phyloP scores from a whole-genome alignment of 2,888 invertebrate genomes.

The Ophion slaviceki region DNA sequence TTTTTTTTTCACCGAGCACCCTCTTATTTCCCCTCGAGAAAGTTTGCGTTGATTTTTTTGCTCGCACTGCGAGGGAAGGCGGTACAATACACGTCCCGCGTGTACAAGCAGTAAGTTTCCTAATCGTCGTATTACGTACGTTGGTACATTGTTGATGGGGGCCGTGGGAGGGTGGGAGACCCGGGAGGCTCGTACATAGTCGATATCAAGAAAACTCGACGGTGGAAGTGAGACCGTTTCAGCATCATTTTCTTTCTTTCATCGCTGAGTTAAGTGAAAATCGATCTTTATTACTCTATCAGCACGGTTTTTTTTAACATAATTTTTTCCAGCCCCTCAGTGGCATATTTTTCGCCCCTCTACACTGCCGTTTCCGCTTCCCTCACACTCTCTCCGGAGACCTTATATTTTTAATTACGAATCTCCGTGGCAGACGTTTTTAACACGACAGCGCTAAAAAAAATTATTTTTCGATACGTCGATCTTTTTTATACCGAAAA shows the following conservation, averaged over 20 bases:
- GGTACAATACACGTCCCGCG: conserved; percentile 50
- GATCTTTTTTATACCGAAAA: not conserved
- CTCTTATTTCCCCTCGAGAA: conserved; percentile 41
- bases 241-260: conserved; percentile 59
- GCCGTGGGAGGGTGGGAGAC: not conserved
- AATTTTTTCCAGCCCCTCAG: conserved; percentile 6
- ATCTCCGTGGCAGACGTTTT: not conserved
- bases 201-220: conserved; percentile 40
- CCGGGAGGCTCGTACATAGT: conserved; percentile 6
- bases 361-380: conserved; percentile 12
- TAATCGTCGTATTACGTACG: conserved; percentile 61
- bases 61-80: conserved; percentile 31
- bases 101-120: conserved; percentile 54
- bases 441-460: conserved; percentile 2
- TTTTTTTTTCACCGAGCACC: conserved; percentile 30
- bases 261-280: conserved; percentile 64
- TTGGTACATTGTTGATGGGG: conserved; percentile 50
- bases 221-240: conserved; percentile 35
- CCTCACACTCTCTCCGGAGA: not conserved
- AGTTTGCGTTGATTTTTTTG: conserved; percentile 36
- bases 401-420: not conserved
- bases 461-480: not conserved
- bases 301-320: conserved; percentile 47
- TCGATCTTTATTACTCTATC: conserved; percentile 68
- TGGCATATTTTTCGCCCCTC: conserved; percentile 15